Evolutionary conservation across 2,113 vertebrate species (phyloP).

Genomic region (Sturnira hondurensis): DNA sequence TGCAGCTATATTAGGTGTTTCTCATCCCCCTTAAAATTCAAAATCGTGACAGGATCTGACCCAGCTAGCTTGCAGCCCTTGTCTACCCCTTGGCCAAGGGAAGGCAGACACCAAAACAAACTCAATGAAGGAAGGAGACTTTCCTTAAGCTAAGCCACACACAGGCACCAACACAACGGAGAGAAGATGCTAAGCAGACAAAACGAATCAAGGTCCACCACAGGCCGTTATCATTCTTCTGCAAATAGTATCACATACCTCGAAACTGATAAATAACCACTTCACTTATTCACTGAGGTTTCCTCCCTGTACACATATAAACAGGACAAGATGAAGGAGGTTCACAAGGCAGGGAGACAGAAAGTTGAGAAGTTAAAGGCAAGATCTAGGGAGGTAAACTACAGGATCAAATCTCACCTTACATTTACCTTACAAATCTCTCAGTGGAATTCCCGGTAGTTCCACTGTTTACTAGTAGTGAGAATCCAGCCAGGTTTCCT

Average conservation of each 20-base stretch:
- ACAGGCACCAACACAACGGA: background rate
- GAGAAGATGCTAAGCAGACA: background rate
- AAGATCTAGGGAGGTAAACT: background rate
- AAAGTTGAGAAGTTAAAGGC: background rate
- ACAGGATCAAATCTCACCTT: background rate
- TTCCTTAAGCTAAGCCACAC: background rate
- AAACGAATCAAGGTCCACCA: background rate
- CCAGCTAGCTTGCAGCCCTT: background rate
- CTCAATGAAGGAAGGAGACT: background rate
- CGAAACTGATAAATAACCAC: constrained; percentile 15
- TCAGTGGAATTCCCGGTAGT: too few species aligned
- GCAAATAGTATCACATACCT: background rate
- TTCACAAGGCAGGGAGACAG: background rate
- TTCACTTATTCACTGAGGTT: background rate
- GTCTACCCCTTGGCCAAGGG: background rate
- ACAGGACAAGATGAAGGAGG: background rate
- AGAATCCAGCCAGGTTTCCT: background rate
- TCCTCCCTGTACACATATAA: background rate
- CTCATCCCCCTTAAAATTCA: background rate
- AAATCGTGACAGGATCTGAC: background rate
- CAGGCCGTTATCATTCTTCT: background rate
- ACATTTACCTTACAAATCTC: too few species aligned
- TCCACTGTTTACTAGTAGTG: background rate
- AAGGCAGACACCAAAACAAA: background rate
- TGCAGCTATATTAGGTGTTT: background rate